Conservation (phyloP, 2,888 invertebrate genomes). For the Chrysolina haemoptera region DNA sequence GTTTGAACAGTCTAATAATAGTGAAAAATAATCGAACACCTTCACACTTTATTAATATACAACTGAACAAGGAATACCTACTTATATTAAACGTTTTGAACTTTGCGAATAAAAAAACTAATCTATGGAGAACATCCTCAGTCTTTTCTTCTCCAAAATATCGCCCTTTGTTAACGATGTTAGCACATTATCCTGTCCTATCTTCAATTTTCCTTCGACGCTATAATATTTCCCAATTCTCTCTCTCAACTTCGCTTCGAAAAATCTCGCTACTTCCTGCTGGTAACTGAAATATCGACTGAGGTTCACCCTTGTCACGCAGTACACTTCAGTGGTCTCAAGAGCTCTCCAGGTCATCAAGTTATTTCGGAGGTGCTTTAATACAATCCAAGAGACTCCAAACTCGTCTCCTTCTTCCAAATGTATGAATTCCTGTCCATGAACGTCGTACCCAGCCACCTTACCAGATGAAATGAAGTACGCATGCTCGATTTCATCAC, state of each 20-base stretch:
- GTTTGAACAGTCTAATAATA: no score
- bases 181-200: neutral
- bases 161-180: slow-evolving; percentile 8
- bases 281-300: neutral
- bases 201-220: neutral
- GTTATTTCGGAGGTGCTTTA: slow-evolving; percentile 24
- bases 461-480: slow-evolving; percentile 72
- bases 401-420: slow-evolving; percentile 73
- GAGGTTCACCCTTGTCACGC: neutral
- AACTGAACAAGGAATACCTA: no score
- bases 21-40: no score
- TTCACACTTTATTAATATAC: no score
- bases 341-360: slow-evolving; percentile 53
- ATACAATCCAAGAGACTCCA: slow-evolving; percentile 64
- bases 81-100: no score
- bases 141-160: neutral
- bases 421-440: slow-evolving; percentile 71
- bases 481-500: slow-evolving; percentile 68
- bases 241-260: neutral
- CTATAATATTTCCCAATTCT: neutral
- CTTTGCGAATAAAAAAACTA: no score
- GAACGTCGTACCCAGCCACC: slow-evolving; percentile 67
- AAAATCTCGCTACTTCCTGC: slow-evolving; percentile 5
- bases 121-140: no score
- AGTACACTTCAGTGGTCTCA: slow-evolving; percentile 64